Conservation (phyloP, 2,888 invertebrate genomes). For the Linnaemya vulpina region DNA sequence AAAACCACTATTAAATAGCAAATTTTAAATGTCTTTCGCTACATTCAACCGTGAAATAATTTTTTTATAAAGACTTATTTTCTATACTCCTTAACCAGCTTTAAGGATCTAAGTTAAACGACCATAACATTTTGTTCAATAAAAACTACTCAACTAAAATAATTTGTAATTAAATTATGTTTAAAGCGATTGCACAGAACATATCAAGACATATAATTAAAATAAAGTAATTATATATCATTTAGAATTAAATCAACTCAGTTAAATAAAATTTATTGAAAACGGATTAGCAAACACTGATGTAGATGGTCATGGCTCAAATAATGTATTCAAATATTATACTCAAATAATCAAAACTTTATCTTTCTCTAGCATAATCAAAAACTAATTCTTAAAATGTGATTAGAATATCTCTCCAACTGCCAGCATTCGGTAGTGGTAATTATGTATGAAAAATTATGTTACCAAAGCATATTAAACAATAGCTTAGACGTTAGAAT, state of each 20-base stretch:
- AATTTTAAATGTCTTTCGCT: no score
- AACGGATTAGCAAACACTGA: background rate
- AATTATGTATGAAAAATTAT: constrained; percentile 22
- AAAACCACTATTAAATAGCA: no score
- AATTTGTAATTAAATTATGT: background rate
- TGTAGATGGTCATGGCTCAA: constrained; percentile 7
- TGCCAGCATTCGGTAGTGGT: background rate
- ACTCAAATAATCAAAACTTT: background rate
- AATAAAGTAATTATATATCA: background rate
- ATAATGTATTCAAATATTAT: background rate
- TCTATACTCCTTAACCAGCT: background rate
- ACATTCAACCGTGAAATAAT: background rate
- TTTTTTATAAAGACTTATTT: background rate
- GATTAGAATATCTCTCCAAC: constrained; percentile 19
- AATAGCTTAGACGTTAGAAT: background rate
- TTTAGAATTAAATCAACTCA: constrained; percentile 1
- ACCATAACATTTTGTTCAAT: background rate
- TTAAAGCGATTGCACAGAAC: background rate
- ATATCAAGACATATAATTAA: background rate
- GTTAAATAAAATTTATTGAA: background rate
- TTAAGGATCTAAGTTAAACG: background rate
- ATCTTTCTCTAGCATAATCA: background rate
- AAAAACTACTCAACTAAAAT: background rate
- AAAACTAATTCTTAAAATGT: background rate
- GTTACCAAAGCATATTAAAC: background rate